phyloP scores from a whole-genome alignment of 2,888 invertebrate genomes.

The Atethmia centrago region DNA sequence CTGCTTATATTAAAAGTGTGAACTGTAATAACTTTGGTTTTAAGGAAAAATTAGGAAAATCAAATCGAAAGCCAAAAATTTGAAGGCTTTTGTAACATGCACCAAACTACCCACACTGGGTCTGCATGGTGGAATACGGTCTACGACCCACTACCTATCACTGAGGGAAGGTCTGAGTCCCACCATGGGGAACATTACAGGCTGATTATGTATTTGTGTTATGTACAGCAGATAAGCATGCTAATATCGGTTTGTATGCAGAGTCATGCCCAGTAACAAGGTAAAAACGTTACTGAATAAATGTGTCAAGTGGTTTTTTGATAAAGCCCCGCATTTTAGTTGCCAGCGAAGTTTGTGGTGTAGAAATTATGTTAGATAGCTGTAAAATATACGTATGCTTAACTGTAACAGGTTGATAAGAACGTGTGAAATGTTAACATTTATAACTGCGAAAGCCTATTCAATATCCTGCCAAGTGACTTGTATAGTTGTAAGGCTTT shows the following conservation, averaged over 20 bases:
- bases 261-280: slow-evolving; percentile 36
- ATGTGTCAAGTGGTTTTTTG: slow-evolving; percentile 26
- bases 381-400: not conserved
- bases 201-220: slow-evolving; percentile 14
- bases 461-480: not conserved
- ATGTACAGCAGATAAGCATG: slow-evolving; percentile 36
- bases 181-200: not conserved
- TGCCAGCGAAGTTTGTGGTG: slow-evolving; percentile 3
- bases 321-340: slow-evolving; percentile 11
- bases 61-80: not conserved
- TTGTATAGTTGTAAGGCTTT: not conserved
- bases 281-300: slow-evolving; percentile 14
- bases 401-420: not conserved
- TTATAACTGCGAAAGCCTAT: not conserved
- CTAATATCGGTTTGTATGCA: slow-evolving; percentile 50
- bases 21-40: slow-evolving; percentile 12
- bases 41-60: not conserved
- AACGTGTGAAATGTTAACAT: not conserved
- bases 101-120: not conserved
- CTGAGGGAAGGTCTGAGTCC: not conserved
- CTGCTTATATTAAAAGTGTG: slow-evolving; percentile 7
- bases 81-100: not conserved
- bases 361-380: not conserved
- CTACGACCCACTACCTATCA: not conserved
- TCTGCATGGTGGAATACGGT: not conserved